phyloP scores from a whole-genome alignment of 2,113 vertebrate genomes.

The Meleagris gallopavo region DNA sequence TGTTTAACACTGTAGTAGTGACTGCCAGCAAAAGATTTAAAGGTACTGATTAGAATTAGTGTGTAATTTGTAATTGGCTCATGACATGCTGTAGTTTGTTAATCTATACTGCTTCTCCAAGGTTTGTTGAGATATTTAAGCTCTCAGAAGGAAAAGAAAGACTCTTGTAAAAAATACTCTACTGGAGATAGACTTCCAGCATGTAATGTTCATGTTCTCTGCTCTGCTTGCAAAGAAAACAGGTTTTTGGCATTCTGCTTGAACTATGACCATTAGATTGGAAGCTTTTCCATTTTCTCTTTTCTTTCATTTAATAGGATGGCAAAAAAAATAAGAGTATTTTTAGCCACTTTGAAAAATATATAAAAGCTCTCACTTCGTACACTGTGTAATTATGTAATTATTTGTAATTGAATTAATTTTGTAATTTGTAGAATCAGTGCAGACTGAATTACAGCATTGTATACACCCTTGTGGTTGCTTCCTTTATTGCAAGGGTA shows the following conservation, averaged over 20 bases:
- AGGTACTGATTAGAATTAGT: background rate
- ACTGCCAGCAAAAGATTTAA: background rate
- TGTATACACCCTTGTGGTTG: slow-evolving; percentile 8
- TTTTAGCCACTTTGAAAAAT: background rate
- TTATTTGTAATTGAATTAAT: background rate
- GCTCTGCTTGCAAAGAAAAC: background rate
- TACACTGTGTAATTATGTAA: background rate
- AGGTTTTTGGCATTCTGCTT: background rate
- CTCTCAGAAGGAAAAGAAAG: background rate
- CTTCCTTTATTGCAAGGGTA: background rate
- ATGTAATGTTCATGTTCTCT: background rate
- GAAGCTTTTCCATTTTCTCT: background rate
- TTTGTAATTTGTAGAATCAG: background rate
- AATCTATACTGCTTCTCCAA: background rate
- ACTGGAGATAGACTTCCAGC: background rate
- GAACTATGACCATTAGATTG: background rate
- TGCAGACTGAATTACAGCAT: background rate
- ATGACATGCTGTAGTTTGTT: background rate
- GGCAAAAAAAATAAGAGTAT: background rate
- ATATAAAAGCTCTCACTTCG: background rate
- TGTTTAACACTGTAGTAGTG: background rate
- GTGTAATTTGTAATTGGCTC: background rate
- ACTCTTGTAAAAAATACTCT: background rate
- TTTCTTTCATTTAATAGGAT: background rate
- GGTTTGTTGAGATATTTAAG: background rate